phyloP scores from a whole-genome alignment of 92 coral and sea anemone genomes.

The Umimayanthus kanabou region DNA sequence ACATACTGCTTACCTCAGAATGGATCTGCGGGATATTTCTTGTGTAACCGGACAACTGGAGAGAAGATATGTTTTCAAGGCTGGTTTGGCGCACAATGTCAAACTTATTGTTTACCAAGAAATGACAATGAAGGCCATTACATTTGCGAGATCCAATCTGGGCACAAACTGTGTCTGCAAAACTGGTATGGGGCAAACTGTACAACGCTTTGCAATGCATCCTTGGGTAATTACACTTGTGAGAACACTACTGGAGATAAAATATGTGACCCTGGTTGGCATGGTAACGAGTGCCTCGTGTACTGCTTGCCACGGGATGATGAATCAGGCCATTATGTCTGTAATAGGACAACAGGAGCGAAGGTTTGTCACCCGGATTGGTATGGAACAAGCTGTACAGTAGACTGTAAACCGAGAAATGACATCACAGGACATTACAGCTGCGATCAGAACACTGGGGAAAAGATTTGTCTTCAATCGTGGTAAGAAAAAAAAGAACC shows the following conservation, averaged over 20 bases:
- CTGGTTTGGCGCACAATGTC: constrained; percentile 68
- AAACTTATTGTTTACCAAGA: constrained; percentile 30
- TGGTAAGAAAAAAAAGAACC: constrained; percentile 38
- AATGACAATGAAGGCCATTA: constrained; percentile 53
- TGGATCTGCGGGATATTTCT: constrained; percentile 49
- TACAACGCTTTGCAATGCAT: constrained; percentile 50
- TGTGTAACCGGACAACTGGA: constrained; percentile 52
- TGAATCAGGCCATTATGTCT: constrained; percentile 53
- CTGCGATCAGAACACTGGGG: constrained; percentile 35
- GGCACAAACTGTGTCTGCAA: constrained; percentile 46
- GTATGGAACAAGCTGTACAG: constrained; percentile 45
- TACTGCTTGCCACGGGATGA: constrained; percentile 34
- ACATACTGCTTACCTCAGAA: constrained; percentile 60
- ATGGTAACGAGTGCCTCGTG: constrained; percentile 15
- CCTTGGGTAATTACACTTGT: constrained; percentile 38
- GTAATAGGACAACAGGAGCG: constrained; percentile 32
- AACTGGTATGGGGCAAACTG: constrained; percentile 58
- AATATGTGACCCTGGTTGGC: constrained; percentile 39
- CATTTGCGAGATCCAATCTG: constrained; percentile 48
- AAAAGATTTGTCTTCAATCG: constrained; percentile 37
- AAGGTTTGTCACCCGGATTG: constrained; percentile 14
- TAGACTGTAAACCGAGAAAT: constrained; percentile 20
- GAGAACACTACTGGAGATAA: constrained; percentile 35
- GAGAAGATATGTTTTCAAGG: constrained; percentile 45
- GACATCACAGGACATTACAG: constrained; percentile 36